Conservation (phyloP, 2,888 invertebrate genomes). For the Dugesia japonica region DNA sequence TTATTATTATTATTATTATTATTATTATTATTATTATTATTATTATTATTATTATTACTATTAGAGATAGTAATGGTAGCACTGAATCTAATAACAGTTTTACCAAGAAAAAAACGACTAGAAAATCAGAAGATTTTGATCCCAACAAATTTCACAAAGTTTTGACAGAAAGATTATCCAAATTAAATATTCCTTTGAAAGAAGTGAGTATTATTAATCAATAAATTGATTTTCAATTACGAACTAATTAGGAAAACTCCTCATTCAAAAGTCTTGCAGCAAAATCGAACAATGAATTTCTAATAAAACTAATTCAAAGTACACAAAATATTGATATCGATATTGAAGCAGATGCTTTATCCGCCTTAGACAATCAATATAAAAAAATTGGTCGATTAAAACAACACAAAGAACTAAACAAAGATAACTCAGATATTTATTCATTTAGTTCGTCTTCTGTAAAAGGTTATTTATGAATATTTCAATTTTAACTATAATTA, state of each 20-base stretch:
- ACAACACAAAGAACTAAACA: not conserved
- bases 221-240: not conserved
- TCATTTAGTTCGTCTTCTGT: not conserved
- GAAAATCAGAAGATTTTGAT: not conserved
- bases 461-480: not conserved
- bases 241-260: not conserved
- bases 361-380: slow-evolving; percentile 1
- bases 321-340: not conserved
- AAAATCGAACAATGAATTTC: not conserved
- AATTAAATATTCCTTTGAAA: not conserved
- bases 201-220: not conserved
- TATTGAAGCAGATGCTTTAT: slow-evolving; percentile 11
- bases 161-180: not conserved
- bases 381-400: not conserved
- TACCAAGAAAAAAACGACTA: not conserved
- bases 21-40: too few relatives aligned
- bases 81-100: too few relatives aligned
- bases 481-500: too few relatives aligned
- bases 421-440: not conserved
- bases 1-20: too few relatives aligned
- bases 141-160: not conserved
- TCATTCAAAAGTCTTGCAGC: not conserved
- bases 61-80: too few relatives aligned
- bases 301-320: not conserved
- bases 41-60: too few relatives aligned